These are phyloP conservation scores for Ptyas mucosa DNA, from an alignment of 2,113 vertebrate genomes.

Conservation along the genomic window DNA sequence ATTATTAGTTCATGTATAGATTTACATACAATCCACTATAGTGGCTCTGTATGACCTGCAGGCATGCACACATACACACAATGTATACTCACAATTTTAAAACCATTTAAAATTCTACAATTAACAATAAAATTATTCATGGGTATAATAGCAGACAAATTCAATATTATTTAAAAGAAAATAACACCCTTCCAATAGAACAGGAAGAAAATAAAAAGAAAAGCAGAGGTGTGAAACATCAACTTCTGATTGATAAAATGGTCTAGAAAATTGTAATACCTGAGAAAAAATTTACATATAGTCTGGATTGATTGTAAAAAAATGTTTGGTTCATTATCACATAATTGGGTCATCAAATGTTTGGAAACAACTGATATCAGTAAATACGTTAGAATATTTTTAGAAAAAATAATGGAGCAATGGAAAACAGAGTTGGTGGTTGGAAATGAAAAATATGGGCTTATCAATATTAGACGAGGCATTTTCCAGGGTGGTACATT, in stretches of 20 bases:
- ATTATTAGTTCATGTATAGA: background rate
- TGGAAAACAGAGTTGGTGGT: background rate
- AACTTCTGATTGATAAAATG: background rate
- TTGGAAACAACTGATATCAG: background rate
- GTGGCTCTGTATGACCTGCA: background rate
- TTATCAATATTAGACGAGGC: background rate
- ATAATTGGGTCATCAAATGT: background rate
- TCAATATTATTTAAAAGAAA: background rate
- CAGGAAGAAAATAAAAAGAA: background rate
- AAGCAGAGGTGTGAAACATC: background rate
- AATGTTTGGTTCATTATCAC: background rate
- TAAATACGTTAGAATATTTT: background rate
- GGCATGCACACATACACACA: background rate
- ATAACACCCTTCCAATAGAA: background rate
- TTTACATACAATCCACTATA: background rate
- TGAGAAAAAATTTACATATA: background rate
- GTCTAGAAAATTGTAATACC: background rate
- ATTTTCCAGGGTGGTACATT: background rate
- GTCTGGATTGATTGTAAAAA: background rate
- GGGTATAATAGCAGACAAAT: background rate
- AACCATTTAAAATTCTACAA: background rate
- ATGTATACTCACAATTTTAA: background rate
- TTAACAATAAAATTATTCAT: background rate
- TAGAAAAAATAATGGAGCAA: background rate
- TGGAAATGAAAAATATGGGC: background rate